These are phyloP conservation scores for Ramphastos sulfuratus DNA, from an alignment of 2,113 vertebrate species.

Conservation along the genomic window DNA sequence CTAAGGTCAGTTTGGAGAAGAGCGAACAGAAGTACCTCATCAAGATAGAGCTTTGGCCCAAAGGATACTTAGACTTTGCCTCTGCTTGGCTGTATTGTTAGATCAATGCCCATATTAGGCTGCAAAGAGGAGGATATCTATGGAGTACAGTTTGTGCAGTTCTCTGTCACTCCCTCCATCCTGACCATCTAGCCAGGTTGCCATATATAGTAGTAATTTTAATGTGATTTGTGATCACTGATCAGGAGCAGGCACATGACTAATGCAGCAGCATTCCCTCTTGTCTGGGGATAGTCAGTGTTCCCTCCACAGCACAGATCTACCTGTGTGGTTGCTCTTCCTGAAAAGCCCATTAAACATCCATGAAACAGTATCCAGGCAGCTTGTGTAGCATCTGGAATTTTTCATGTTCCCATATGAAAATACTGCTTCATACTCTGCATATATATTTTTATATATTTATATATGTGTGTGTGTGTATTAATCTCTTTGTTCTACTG, in stretches of 20 bases:
- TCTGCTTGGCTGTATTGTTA: not conserved
- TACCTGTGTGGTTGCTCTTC: not conserved
- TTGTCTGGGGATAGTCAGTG: not conserved
- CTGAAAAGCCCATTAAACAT: not conserved
- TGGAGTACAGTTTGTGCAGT: constrained; percentile 17
- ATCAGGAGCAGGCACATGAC: not conserved
- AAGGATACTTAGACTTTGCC: not conserved
- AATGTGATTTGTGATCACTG: constrained; percentile 28
- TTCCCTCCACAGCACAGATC: not conserved
- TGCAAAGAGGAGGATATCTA: not conserved
- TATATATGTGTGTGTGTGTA: not conserved
- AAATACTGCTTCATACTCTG: not conserved
- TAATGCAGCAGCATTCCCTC: not conserved
- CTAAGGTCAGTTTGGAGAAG: not conserved
- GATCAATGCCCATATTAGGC: constrained; percentile 55
- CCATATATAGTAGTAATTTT: constrained; percentile 66
- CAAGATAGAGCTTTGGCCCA: not conserved
- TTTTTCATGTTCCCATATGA: not conserved
- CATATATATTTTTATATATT: not conserved
- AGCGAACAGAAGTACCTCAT: not conserved
- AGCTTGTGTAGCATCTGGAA: not conserved
- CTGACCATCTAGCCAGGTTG: constrained; percentile 3
- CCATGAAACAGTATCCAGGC: not conserved
- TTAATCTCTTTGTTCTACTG: not conserved
- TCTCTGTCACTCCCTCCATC: not conserved